A percentile compares a stretch with the other conserved stretches of the same genome.
Evolutionary conservation across 2,888 invertebrate species (phyloP).

Genomic region (Myopa testacea): DNA sequence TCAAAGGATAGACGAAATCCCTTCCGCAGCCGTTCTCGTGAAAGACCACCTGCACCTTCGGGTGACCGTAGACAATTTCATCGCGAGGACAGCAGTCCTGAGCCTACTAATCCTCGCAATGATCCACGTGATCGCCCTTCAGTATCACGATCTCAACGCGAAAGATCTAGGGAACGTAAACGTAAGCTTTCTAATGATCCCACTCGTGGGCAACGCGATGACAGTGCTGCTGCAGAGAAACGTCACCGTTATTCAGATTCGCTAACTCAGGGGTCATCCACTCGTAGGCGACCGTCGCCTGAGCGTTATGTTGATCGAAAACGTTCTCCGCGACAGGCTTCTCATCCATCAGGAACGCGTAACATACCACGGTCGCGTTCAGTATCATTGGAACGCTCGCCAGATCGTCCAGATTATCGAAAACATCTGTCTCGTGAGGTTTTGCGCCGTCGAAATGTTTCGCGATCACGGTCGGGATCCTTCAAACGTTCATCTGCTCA

Average conservation of each 20-base stretch:
- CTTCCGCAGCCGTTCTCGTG: slow-evolving; percentile 59
- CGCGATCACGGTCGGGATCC: slow-evolving; percentile 35
- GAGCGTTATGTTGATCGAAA: slow-evolving; percentile 23
- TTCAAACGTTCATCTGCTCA: slow-evolving; percentile 14
- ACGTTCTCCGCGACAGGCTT: not conserved
- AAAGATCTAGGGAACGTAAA: slow-evolving; percentile 41
- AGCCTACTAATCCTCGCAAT: slow-evolving; percentile 11
- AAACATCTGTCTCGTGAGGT: not conserved
- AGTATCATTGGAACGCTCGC: not conserved
- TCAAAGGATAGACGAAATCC: slow-evolving; percentile 49
- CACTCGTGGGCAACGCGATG: slow-evolving; percentile 29
- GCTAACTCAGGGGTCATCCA: slow-evolving; percentile 23
- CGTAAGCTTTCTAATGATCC: slow-evolving; percentile 43
- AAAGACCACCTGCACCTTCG: slow-evolving; percentile 50
- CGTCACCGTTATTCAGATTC: slow-evolving; percentile 44
- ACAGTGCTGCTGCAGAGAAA: slow-evolving; percentile 42
- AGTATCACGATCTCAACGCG: slow-evolving; percentile 34
- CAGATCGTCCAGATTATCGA: slow-evolving; percentile 23
- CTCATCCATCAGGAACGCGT: slow-evolving; percentile 9
- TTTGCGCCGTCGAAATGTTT: slow-evolving; percentile 16
- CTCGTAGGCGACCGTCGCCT: slow-evolving; percentile 30
- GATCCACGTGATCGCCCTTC: slow-evolving; percentile 8
- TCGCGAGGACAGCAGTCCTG: slow-evolving; percentile 30
- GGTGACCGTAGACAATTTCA: slow-evolving; percentile 25
- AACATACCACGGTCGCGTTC: slow-evolving; percentile 36